Conservation (phyloP, 2,888 invertebrate species). For the Tipula vernalis region DNA sequence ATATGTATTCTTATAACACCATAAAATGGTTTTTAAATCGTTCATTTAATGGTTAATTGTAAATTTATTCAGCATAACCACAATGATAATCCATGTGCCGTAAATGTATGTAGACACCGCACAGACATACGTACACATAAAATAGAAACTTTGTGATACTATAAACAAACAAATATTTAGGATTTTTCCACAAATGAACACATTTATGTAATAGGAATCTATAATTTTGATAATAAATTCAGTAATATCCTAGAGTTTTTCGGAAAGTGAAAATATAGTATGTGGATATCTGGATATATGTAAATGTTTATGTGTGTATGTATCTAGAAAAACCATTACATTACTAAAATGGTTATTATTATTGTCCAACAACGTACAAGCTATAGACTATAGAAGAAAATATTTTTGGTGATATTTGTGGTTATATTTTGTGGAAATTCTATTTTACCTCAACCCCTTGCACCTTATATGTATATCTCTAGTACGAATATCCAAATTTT, state of each 20-base stretch:
- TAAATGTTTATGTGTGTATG: not conserved
- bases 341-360: not conserved
- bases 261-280: not conserved
- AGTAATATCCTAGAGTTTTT: not conserved
- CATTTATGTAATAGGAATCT: not conserved
- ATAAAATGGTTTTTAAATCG: not conserved
- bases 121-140: not conserved
- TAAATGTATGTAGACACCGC: not conserved
- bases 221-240: not conserved
- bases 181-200: not conserved
- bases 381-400: not conserved
- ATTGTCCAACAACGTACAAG: not conserved
- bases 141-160: not conserved
- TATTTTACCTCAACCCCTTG: not conserved
- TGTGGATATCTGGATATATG: not conserved
- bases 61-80: not conserved
- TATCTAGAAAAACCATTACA: not conserved
- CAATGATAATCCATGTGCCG: not conserved
- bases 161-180: not conserved
- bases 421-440: not conserved
- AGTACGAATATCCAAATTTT: not conserved
- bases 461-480: not conserved
- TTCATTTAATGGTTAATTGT: not conserved
- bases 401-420: constrained; percentile 4
- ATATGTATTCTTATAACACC: not conserved